Conservation (phyloP, 2,113 vertebrate genomes). For the Oreochromis spilurus region DNA sequence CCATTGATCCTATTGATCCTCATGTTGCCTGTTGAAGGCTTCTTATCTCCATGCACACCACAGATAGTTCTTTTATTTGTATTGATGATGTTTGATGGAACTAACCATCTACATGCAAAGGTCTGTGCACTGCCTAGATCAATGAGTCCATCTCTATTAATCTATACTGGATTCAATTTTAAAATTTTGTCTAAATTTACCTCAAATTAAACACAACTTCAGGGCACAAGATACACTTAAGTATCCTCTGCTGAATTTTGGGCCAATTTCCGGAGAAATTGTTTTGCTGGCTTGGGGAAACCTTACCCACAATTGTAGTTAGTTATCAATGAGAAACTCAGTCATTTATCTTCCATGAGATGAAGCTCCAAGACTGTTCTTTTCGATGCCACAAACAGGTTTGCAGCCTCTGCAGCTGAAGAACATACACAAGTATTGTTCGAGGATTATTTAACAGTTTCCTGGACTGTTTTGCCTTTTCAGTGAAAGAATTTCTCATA, state of each 20-base stretch:
- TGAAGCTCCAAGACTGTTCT: neutral
- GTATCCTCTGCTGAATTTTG: neutral
- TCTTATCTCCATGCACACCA: too few species aligned
- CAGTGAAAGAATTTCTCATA: neutral
- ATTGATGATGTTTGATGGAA: too few species aligned
- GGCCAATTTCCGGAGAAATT: neutral
- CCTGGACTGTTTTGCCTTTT: neutral
- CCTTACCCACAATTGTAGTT: neutral
- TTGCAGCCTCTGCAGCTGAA: too few species aligned
- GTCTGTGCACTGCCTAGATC: too few species aligned
- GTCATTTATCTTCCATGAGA: neutral
- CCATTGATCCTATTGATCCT: too few species aligned
- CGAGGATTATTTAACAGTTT: neutral
- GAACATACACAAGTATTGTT: neutral
- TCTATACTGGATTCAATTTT: neutral
- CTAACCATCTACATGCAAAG: too few species aligned
- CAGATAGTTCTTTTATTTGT: too few species aligned
- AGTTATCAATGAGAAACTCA: neutral
- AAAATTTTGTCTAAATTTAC: neutral
- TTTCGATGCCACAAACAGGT: neutral
- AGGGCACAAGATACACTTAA: neutral
- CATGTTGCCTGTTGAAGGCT: too few species aligned
- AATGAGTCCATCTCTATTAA: neutral
- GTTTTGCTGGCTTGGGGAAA: neutral
- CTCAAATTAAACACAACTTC: neutral